These are phyloP conservation scores for Fregata magnificens DNA, from an alignment of 2,113 vertebrate species.

Conservation along the genomic window DNA sequence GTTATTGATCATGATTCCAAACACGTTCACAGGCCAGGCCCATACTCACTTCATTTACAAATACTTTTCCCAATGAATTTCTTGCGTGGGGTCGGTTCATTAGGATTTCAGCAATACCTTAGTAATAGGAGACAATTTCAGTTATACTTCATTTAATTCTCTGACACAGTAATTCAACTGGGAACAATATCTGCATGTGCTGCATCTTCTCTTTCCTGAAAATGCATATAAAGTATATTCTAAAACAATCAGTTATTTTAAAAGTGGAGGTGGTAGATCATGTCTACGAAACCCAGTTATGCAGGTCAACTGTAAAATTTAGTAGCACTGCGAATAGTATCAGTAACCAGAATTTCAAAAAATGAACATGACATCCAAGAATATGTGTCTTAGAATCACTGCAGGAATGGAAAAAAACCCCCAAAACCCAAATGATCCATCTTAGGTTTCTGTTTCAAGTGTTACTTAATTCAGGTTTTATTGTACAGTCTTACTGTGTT, in stretches of 20 bases:
- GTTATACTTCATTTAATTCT: constrained; percentile 43
- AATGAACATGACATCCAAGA: neutral
- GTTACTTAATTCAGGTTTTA: neutral
- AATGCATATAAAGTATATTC: neutral
- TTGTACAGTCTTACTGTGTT: neutral
- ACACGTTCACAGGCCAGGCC: neutral
- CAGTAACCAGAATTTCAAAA: neutral
- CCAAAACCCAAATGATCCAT: neutral
- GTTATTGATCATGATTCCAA: neutral
- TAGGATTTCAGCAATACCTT: constrained; percentile 85
- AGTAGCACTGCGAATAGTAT: neutral
- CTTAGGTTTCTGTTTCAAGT: neutral
- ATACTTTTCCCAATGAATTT: constrained; percentile 89
- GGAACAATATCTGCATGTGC: neutral
- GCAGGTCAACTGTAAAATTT: neutral
- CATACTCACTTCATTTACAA: constrained; percentile 87
- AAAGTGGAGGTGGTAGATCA: neutral
- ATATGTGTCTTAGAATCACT: neutral
- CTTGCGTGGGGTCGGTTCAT: constrained; percentile 85
- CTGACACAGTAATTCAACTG: constrained; percentile 24
- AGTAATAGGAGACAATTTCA: constrained; percentile 52
- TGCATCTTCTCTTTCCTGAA: constrained; percentile 1
- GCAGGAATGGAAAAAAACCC: neutral
- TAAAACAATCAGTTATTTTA: neutral
- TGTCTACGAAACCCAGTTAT: neutral